Evolutionary conservation across 2,888 invertebrate species (phyloP).

Genomic region (Margaritifera margaritifera): DNA sequence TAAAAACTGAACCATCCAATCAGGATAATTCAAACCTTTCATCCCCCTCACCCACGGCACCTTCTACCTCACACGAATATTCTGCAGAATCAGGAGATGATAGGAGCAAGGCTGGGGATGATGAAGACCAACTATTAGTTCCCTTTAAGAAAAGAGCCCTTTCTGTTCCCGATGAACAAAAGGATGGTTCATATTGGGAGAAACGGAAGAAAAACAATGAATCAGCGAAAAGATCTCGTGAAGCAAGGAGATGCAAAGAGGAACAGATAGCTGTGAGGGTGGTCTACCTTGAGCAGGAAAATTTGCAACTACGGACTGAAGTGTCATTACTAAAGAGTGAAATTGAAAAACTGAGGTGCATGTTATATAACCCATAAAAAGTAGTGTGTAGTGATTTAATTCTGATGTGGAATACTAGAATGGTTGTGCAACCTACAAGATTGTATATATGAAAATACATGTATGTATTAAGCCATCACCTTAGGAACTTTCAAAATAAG

Average conservation of each 20-base stretch:
- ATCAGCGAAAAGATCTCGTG: slow-evolving; percentile 72
- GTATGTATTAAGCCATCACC: no score
- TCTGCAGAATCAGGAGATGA: slow-evolving; percentile 26
- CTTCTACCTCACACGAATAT: slow-evolving; percentile 27
- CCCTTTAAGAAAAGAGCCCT: slow-evolving; percentile 52
- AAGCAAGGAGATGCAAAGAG: slow-evolving; percentile 71
- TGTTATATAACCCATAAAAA: slow-evolving; percentile 63
- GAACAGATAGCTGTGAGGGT: slow-evolving; percentile 68
- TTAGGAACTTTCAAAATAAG: no score
- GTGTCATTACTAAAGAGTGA: slow-evolving; percentile 65
- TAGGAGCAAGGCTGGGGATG: slow-evolving; percentile 28
- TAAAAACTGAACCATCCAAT: no score
- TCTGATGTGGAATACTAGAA: not conserved
- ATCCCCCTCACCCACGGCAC: slow-evolving; percentile 38
- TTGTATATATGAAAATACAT: no score
- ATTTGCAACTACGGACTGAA: slow-evolving; percentile 69
- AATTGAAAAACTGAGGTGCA: slow-evolving; percentile 65
- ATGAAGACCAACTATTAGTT: slow-evolving; percentile 25
- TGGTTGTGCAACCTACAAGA: no score
- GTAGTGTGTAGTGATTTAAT: not conserved
- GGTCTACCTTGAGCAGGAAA: slow-evolving; percentile 70
- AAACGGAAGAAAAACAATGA: slow-evolving; percentile 74
- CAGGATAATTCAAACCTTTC: slow-evolving; percentile 14
- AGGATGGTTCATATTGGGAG: slow-evolving; percentile 72
- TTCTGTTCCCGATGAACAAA: slow-evolving; percentile 56